A percentile compares a stretch with the other conserved stretches of the same genome.
Evolutionary conservation across 2,797 vertebrate species (phyloP).

Genomic region (Botia kubotai): DNA sequence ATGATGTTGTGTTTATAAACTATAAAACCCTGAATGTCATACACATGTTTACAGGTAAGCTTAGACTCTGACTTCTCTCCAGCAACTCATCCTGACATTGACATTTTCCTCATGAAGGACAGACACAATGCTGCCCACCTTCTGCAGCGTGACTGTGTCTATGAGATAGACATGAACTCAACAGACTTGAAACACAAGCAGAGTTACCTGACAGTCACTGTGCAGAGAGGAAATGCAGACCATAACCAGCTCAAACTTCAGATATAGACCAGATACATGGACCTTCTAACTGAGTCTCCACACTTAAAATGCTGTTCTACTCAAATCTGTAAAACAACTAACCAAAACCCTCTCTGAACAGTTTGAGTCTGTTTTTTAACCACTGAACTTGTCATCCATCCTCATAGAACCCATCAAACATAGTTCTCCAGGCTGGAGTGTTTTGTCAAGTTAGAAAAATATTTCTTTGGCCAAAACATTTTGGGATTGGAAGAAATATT

Average conservation of each 20-base stretch:
- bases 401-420: slow-evolving; percentile 8
- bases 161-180: too few relatives aligned
- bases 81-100: too few relatives aligned
- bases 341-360: neutral
- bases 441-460: neutral
- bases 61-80: too few relatives aligned
- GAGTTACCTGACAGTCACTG: too few relatives aligned
- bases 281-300: slow-evolving; percentile 5
- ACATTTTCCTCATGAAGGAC: too few relatives aligned
- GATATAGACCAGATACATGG: neutral
- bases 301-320: too few relatives aligned
- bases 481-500: slow-evolving; percentile 23
- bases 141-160: too few relatives aligned
- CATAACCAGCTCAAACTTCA: neutral
- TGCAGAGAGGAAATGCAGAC: neutral
- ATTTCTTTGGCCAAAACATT: neutral
- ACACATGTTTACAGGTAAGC: too few relatives aligned
- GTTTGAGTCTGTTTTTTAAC: neutral
- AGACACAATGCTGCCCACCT: too few relatives aligned
- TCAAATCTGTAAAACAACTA: neutral
- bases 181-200: too few relatives aligned
- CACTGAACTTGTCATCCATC: neutral
- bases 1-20: too few relatives aligned
- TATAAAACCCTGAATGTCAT: too few relatives aligned
- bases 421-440: slow-evolving; percentile 14